Base-by-base conservation (phyloP, 2,797 vertebrate genomes). In the Pempheris klunzingeri region DNA sequence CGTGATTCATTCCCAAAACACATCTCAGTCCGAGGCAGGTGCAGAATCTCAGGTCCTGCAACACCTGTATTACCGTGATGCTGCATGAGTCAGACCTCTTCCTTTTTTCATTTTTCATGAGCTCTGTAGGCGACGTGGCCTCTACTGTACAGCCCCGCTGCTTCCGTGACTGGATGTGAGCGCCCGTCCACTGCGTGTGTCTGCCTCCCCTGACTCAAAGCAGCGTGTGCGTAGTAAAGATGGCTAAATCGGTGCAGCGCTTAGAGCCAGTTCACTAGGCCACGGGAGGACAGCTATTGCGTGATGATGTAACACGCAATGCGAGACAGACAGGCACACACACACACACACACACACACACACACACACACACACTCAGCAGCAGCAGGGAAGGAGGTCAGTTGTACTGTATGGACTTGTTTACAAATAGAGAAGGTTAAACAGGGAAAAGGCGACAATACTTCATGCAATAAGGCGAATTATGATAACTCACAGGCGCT, bases 251-350 rank as follows among this genome's bases (percentile, higher is more conserved):
- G 84, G 83, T 86, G 84, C 83, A 90, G 80, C 79, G 85, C 87
- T 90, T 73, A 84, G 83, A 92, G 92, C 85, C 87, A 91, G 94
- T 95, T 95, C 94, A 95, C 88, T 94, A 89, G 94, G 94, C 90
- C 94, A 95, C 78, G 78, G 81, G 90, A 93, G 91, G 92, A 92
- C 93, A 93, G 87, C 85, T 62, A 89, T 91, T 88, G 92, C 92
- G 91, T 93, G 92, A 92, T 94, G 92, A 94, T 94, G 94, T 93
- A 94, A 95, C 90, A 91, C 89, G 92, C 90, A 91, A 91, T 7
- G 60, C 77, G 80, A 75, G 76, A 71, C 68, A 80, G 74, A 71
- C 83, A 82, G 26, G 24, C 68, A 67, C 47, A 36, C 64, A 60
- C 18, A 38, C 60, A 34, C 47, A 52, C 68, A 50, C 65, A 20